Evolutionary conservation across 2,797 vertebrate genomes (phyloP).

Genomic region (Sebastiscus tertius): DNA sequence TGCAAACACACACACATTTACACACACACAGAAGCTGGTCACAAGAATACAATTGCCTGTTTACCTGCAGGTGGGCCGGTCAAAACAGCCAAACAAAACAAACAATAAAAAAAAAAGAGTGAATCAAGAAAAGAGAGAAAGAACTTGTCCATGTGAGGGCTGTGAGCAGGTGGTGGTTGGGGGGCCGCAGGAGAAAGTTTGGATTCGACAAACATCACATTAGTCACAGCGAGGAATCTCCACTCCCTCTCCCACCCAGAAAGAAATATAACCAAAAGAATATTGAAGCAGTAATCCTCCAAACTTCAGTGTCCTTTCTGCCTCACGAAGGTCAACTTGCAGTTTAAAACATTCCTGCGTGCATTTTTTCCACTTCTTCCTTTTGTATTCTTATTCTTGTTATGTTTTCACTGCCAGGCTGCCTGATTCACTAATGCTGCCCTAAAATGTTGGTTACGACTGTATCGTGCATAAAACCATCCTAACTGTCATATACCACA

Average conservation of each 20-base stretch:
- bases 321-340: conserved; percentile 65
- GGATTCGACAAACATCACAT: conserved; percentile 75
- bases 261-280: conserved; percentile 68
- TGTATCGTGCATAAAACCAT: neutral
- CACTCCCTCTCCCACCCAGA: conserved; percentile 44
- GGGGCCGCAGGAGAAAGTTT: conserved; percentile 68
- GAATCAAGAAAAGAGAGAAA: conserved; percentile 49
- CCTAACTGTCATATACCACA: neutral
- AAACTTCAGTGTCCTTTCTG: conserved; percentile 73
- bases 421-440: neutral
- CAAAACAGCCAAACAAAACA: conserved; percentile 69
- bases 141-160: conserved; percentile 33
- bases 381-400: conserved; percentile 16
- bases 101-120: conserved; percentile 75
- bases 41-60: conserved; percentile 92
- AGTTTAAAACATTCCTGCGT: conserved; percentile 38
- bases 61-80: conserved; percentile 86
- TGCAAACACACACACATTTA: conserved; percentile 43
- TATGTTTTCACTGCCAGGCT: neutral
- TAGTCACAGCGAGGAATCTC: conserved; percentile 73
- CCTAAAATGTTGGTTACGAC: neutral
- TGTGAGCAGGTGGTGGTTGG: conserved; percentile 33
- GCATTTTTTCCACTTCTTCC: conserved; percentile 21
- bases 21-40: conserved; percentile 82
- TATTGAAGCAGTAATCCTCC: conserved; percentile 67